Evolutionary conservation across 2,797 vertebrate species (phyloP).

Genomic region (Leuciscus waleckii): DNA sequence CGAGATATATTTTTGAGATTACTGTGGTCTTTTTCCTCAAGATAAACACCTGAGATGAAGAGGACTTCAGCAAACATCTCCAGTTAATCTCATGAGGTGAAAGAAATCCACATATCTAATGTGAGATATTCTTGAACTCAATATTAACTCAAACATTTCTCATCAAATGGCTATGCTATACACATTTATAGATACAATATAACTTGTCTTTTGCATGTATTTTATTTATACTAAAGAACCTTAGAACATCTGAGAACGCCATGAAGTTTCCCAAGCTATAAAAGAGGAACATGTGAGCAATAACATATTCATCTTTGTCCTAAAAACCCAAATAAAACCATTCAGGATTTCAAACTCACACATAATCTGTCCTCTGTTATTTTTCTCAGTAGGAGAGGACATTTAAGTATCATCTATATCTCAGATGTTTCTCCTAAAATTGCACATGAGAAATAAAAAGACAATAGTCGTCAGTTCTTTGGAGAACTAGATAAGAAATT

Average conservation of each 20-base stretch:
- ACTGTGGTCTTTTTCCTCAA: not conserved
- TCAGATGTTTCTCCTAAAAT: not conserved
- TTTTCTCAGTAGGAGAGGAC: slow-evolving; percentile 47
- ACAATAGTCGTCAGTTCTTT: too few relatives aligned
- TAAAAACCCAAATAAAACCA: not conserved
- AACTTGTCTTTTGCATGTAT: not conserved
- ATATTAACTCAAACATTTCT: not conserved
- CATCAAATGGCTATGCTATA: not conserved
- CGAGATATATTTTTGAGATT: not conserved
- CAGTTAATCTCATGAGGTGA: not conserved
- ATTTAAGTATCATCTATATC: not conserved
- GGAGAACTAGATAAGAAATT: too few relatives aligned
- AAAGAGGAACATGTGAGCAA: not conserved
- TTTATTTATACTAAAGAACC: not conserved
- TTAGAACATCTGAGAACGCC: not conserved
- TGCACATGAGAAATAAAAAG: not conserved
- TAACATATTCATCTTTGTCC: not conserved
- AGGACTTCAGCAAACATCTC: not conserved
- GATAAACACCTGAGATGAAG: not conserved
- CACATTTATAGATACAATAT: not conserved
- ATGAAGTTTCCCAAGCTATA: not conserved
- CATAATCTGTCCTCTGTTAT: slow-evolving; percentile 64
- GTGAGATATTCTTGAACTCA: not conserved
- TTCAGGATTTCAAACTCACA: slow-evolving; percentile 53
- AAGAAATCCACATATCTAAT: not conserved